These are phyloP conservation scores for Pithys albifrons DNA, from an alignment of 2,113 vertebrate genomes.

Conservation along the genomic window DNA sequence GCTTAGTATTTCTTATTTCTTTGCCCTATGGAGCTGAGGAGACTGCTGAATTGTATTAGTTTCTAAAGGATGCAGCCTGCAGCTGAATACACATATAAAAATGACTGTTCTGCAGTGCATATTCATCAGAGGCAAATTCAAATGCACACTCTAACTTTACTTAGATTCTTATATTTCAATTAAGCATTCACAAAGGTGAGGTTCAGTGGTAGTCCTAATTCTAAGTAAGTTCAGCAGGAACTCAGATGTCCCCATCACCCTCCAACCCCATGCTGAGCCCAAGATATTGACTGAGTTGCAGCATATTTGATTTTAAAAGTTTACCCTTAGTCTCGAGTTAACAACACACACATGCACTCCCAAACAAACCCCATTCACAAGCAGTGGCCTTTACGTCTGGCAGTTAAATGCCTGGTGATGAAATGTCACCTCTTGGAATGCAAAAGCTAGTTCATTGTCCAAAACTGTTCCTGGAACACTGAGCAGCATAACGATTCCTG, in stretches of 20 bases:
- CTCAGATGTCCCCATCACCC: neutral
- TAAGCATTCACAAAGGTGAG: neutral
- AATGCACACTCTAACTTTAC: neutral
- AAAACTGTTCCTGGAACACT: constrained; percentile 19
- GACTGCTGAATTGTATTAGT: neutral
- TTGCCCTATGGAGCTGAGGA: neutral
- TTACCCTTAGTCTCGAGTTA: neutral
- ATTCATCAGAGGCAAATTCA: neutral
- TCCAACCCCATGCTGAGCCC: neutral
- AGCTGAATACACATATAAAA: neutral
- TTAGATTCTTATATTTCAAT: neutral
- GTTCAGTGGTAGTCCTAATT: neutral
- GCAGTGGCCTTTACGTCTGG: neutral
- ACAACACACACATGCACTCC: neutral
- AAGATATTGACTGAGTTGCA: neutral
- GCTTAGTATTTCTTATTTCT: neutral
- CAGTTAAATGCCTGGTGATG: neutral
- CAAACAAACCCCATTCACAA: neutral
- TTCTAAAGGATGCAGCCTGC: neutral
- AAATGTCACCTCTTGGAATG: constrained; percentile 1
- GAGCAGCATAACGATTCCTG: constrained; percentile 17
- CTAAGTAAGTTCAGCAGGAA: neutral
- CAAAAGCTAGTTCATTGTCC: constrained; percentile 23
- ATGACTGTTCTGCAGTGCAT: neutral
- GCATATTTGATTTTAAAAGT: neutral